A percentile compares a stretch with the other conserved stretches of the same genome.
Evolutionary conservation across 1,140 invertebrate genomes (phyloP).

Genomic region (Berghia stephanieae): DNA sequence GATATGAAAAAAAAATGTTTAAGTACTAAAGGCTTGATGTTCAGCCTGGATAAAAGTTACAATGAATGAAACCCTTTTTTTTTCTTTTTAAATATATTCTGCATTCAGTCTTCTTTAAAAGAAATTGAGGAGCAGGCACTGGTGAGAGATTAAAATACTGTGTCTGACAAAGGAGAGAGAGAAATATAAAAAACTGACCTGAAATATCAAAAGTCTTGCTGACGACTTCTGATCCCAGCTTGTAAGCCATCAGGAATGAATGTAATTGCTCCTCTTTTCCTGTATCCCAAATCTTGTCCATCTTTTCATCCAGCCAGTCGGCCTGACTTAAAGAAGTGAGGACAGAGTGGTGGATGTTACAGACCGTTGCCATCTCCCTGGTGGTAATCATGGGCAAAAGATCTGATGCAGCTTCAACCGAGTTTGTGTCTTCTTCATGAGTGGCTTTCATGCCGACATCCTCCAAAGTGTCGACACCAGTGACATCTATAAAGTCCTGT

Average conservation of each 20-base stretch:
- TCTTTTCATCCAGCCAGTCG: constrained; percentile 50
- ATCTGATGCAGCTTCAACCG: neutral
- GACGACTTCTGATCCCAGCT: constrained; percentile 41
- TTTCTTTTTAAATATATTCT: neutral
- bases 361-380: constrained; percentile 59
- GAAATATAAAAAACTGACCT: constrained; percentile 37
- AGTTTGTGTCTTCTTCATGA: constrained; percentile 33
- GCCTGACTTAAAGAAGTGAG: constrained; percentile 50
- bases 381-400: constrained; percentile 40
- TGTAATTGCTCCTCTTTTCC: constrained; percentile 34
- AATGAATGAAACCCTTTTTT: neutral
- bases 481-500: constrained; percentile 65
- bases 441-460: constrained; percentile 35
- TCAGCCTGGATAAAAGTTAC: neutral
- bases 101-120: neutral
- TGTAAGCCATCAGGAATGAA: constrained; percentile 47
- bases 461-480: constrained; percentile 42
- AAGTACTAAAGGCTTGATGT: neutral
- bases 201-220: constrained; percentile 34
- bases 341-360: constrained; percentile 50
- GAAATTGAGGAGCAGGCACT: too few species aligned
- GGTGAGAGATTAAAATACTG: too few species aligned
- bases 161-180: neutral
- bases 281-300: constrained; percentile 33
- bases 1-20: too few species aligned